phyloP scores from a whole-genome alignment of 2,888 invertebrate genomes.

The Acrobasis repandana region DNA sequence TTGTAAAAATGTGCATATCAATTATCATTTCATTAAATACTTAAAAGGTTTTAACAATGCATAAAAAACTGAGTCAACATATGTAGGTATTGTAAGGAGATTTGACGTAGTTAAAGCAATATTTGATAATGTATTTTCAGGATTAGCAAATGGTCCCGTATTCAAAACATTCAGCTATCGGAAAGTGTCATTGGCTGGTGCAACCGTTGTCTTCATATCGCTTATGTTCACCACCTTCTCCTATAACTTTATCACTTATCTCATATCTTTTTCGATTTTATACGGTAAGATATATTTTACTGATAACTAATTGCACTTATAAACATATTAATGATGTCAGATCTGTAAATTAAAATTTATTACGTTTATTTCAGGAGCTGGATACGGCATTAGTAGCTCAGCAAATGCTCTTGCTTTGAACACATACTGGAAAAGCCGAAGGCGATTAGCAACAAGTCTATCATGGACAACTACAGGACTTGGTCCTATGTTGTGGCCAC shows the following conservation, averaged over 20 bases:
- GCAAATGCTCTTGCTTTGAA: slow-evolving; percentile 88
- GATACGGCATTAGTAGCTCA: slow-evolving; percentile 86
- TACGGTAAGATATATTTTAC: slow-evolving; percentile 81
- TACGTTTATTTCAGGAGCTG: slow-evolving; percentile 75
- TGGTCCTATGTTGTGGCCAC: slow-evolving; percentile 88
- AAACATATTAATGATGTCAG: slow-evolving; percentile 1
- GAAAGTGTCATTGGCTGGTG: slow-evolving; percentile 85
- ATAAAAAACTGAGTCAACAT: no score
- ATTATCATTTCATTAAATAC: no score
- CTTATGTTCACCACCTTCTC: slow-evolving; percentile 84
- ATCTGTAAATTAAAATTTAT: slow-evolving; percentile 4
- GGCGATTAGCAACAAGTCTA: slow-evolving; percentile 87
- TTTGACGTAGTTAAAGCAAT: no score
- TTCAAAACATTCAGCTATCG: slow-evolving; percentile 87
- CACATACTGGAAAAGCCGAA: slow-evolving; percentile 87
- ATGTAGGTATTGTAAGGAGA: no score
- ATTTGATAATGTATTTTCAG: slow-evolving; percentile 68
- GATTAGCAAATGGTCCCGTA: slow-evolving; percentile 87
- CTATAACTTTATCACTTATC: slow-evolving; percentile 83
- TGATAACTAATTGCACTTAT: slow-evolving; percentile 1
- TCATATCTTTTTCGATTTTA: slow-evolving; percentile 85
- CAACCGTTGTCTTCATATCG: slow-evolving; percentile 82
- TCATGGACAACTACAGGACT: slow-evolving; percentile 88
- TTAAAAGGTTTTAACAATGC: no score
- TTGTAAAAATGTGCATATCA: no score